A percentile compares a stretch with the other conserved stretches of the same genome.
phyloP scores from a whole-genome alignment of 2,113 vertebrate genomes.

The Mungos mungo region DNA sequence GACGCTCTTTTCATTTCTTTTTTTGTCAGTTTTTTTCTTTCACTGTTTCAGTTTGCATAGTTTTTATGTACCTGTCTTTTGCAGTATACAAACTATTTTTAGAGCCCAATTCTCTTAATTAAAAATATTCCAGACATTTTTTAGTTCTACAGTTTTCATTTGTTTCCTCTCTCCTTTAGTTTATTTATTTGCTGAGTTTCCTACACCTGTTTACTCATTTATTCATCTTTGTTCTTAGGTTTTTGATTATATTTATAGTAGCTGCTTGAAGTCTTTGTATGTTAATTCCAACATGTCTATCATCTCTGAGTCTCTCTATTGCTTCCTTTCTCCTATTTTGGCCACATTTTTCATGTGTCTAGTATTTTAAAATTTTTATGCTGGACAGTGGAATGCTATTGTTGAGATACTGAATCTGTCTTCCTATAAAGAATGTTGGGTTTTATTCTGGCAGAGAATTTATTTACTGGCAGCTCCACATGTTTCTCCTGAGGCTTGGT shows the following conservation, averaged over 20 bases:
- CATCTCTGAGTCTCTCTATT: background rate
- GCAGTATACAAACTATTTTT: background rate
- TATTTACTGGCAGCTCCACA: background rate
- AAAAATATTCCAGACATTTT: background rate
- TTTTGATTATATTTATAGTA: background rate
- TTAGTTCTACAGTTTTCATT: background rate
- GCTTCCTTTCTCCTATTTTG: background rate
- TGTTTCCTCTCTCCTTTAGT: background rate
- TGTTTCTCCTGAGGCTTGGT: background rate
- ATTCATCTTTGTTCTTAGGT: background rate
- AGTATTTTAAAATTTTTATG: background rate
- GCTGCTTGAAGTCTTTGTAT: background rate
- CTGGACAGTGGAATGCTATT: background rate
- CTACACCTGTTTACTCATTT: background rate
- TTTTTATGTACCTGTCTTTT: constrained; percentile 8
- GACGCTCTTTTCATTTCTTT: background rate
- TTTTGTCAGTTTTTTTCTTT: background rate
- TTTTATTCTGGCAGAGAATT: background rate
- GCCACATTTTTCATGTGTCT: background rate
- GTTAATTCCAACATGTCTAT: background rate
- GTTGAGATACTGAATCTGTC: background rate
- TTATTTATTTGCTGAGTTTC: background rate
- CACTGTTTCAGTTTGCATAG: background rate
- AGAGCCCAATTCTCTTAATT: background rate
- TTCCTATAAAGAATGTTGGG: background rate